Evolutionary conservation across 2,888 invertebrate genomes (phyloP).

Genomic region (Seira musarum): DNA sequence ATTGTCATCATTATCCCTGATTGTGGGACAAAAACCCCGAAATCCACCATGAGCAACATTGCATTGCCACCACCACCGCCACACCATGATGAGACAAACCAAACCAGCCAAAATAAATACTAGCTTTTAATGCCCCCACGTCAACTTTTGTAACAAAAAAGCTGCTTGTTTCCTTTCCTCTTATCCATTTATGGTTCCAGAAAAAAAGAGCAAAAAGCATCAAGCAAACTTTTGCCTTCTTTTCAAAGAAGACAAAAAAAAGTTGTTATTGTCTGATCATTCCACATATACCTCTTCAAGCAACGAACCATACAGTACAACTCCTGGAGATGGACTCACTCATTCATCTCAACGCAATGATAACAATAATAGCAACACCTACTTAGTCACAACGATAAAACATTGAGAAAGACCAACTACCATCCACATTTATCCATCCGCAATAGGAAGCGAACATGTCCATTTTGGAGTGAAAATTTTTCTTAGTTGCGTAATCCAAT

Average conservation of each 20-base stretch:
- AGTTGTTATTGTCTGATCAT: background rate
- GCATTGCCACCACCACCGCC: background rate
- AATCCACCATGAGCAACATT: no score
- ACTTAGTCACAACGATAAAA: no score
- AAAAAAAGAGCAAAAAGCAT: conserved; percentile 26
- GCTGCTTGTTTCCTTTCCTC: conserved; percentile 23
- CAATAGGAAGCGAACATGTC: no score
- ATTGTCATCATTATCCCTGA: background rate
- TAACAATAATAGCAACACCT: conserved; percentile 27
- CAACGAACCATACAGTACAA: conserved; percentile 19
- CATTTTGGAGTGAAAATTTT: no score
- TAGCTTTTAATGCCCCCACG: conserved; percentile 3
- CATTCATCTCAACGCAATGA: conserved; percentile 6
- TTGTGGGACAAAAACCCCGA: background rate
- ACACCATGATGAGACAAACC: background rate
- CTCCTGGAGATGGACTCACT: conserved; percentile 20
- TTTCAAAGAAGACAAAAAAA: conserved; percentile 18
- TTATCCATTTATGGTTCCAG: conserved; percentile 20
- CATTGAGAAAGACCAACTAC: no score
- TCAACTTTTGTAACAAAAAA: no score
- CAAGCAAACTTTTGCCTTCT: background rate
- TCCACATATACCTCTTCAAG: background rate
- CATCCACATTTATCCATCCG: no score
- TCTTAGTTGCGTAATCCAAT: no score
- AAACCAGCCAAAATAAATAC: background rate